These are phyloP conservation scores for Mesoclemmys tuberculata DNA, from an alignment of 2,113 vertebrate genomes.

Conservation along the genomic window DNA sequence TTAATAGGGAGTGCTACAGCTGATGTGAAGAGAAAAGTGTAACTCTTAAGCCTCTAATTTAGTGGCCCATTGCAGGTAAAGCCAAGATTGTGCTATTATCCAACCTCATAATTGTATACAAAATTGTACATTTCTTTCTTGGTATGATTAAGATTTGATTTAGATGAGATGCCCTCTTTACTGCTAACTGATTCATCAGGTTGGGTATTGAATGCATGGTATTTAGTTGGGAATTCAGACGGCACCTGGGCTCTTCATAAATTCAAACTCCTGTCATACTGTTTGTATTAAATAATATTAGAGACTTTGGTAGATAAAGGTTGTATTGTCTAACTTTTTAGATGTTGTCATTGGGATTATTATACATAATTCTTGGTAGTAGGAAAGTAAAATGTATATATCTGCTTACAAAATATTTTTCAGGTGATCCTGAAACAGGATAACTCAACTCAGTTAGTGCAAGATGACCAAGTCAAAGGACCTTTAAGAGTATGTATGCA, in stretches of 20 bases:
- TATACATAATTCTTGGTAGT: background rate
- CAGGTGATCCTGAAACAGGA: constrained; percentile 96
- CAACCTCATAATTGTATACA: background rate
- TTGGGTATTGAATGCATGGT: background rate
- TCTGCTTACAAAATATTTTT: constrained; percentile 38
- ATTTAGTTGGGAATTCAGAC: background rate
- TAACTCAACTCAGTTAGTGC: constrained; percentile 93
- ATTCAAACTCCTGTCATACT: fast-evolving
- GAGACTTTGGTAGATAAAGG: background rate
- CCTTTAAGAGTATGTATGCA: constrained; percentile 89
- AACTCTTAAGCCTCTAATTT: background rate
- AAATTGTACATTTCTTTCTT: background rate
- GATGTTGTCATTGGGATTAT: background rate
- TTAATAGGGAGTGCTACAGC: background rate
- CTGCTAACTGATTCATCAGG: background rate
- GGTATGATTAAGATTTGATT: background rate
- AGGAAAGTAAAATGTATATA: background rate
- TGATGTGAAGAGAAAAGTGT: background rate
- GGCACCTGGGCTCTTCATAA: background rate
- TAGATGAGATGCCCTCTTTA: background rate
- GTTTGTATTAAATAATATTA: background rate
- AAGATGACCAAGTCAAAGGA: constrained; percentile 99
- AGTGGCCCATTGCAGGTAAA: background rate
- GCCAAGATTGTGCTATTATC: background rate
- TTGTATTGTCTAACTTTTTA: background rate